Evolutionary conservation across 2,113 vertebrate genomes (phyloP), one percentile per base, ranked within the genome.

Genomic region (Lipotes vexillifer): DNA sequence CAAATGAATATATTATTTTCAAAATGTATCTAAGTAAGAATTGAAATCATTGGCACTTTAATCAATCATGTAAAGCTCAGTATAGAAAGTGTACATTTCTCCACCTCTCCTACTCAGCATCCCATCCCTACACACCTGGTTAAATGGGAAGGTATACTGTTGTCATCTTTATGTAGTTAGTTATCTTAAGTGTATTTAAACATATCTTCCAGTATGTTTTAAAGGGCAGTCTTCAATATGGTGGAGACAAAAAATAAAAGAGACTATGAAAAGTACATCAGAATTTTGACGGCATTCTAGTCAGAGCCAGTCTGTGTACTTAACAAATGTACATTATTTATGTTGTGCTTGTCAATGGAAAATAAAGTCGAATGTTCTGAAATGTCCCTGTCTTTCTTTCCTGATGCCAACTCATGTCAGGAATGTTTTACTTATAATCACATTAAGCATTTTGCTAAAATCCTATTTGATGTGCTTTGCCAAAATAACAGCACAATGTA

Each of bases 351-450:
- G 68, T n/a, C 92, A 44, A 92, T 97, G 97, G 90, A 97, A 97
- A 98, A 98, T 98, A 98, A 98, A 98, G 46, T 57, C 92, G 41
- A 98, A 98, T 89, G 2, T 7, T 91, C 14, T 1, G 46, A 96
- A 78, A 88, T 86, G 69, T 7, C 44, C 72, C 77, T 38, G 2
- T 88, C 94, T 91, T 86, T 18, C 5, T 86, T 93, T 97, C 96
- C 77, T 17, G 80, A 77, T 74, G 38, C 3, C 92, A 89, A 46
- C 15, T 93, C 27, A 55, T 25, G 71, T 84, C 80, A 81, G 92
- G 93, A 94, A 96, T 87, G 36, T 90, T 87, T 90, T 86, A 36
- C 18, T 81, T 61, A 66, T 27, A 88, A n/a, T 41, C 55, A 21
- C 66, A 86, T 63, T 65, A 68, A 74, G 20, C 23, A 69, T 92